These are phyloP conservation scores for Arvicanthis niloticus DNA, from an alignment of 2,113 vertebrate species.

Conservation along the genomic window DNA sequence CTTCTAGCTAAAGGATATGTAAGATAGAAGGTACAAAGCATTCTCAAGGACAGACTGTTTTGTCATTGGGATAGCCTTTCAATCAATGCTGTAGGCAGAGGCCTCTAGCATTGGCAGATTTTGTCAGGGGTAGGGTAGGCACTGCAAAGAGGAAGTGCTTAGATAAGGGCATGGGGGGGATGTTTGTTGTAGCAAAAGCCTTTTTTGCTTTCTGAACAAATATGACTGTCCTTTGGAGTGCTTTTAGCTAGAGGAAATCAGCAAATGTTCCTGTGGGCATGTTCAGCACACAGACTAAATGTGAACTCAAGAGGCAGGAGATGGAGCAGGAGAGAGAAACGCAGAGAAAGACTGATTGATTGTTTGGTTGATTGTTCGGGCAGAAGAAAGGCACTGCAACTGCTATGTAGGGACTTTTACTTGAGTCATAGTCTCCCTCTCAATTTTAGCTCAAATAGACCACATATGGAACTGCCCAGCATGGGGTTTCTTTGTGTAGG, in stretches of 20 bases:
- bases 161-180: neutral
- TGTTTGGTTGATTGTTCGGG: neutral
- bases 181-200: neutral
- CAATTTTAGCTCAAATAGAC: neutral
- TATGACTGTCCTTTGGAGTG: neutral
- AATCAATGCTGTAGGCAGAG: neutral
- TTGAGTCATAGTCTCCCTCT: conserved; percentile 7
- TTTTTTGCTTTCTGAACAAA: neutral
- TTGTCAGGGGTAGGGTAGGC: neutral
- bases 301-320: neutral
- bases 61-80: neutral
- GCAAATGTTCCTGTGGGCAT: neutral
- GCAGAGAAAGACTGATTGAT: neutral
- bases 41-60: conserved; percentile 19
- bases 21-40: neutral
- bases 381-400: neutral
- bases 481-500: conserved; percentile 33
- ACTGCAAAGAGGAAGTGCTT: neutral
- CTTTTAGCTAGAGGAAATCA: conserved; percentile 30
- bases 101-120: neutral
- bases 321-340: neutral
- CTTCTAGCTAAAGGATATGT: neutral
- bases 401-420: neutral
- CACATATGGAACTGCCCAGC: neutral
- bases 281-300: neutral